phyloP scores from a whole-genome alignment of 2,888 invertebrate genomes.

The Sinodicranocentrus sp. region DNA sequence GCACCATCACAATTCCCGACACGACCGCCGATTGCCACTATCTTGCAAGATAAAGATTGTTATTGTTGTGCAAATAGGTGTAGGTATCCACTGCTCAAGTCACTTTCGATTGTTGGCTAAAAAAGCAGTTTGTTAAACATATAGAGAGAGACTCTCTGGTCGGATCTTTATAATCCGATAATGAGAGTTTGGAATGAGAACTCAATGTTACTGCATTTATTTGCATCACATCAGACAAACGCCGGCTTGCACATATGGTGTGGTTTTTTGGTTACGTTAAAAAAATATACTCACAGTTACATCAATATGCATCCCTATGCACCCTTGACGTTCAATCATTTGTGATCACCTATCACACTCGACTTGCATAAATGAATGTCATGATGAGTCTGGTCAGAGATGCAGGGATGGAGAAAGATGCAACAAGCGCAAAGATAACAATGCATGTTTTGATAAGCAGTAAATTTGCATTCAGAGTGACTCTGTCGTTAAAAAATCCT shows the following conservation, averaged over 20 bases:
- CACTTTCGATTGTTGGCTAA: slow-evolving; percentile 25
- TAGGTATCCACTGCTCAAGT: not conserved
- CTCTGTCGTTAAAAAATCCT: too few relatives aligned
- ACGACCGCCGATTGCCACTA: too few relatives aligned
- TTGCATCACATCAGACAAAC: not conserved
- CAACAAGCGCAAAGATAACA: too few relatives aligned
- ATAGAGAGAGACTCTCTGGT: not conserved
- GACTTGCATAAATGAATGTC: not conserved
- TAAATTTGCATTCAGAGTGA: too few relatives aligned
- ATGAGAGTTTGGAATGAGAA: slow-evolving; percentile 4
- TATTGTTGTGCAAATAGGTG: slow-evolving; percentile 12
- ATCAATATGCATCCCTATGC: not conserved
- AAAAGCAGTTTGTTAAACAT: not conserved
- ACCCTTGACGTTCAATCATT: slow-evolving; percentile 10
- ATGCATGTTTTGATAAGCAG: too few relatives aligned
- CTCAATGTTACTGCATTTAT: not conserved
- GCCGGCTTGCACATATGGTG: not conserved
- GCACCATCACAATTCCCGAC: slow-evolving; percentile 6
- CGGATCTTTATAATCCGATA: slow-evolving; percentile 1
- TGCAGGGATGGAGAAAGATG: too few relatives aligned
- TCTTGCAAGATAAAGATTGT: not conserved
- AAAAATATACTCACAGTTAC: not conserved
- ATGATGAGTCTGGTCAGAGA: not conserved
- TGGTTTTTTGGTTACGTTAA: not conserved
- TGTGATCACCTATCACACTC: not conserved